phyloP scores from a whole-genome alignment of 2,888 invertebrate species.

The Tanytarsus gracilentus region DNA sequence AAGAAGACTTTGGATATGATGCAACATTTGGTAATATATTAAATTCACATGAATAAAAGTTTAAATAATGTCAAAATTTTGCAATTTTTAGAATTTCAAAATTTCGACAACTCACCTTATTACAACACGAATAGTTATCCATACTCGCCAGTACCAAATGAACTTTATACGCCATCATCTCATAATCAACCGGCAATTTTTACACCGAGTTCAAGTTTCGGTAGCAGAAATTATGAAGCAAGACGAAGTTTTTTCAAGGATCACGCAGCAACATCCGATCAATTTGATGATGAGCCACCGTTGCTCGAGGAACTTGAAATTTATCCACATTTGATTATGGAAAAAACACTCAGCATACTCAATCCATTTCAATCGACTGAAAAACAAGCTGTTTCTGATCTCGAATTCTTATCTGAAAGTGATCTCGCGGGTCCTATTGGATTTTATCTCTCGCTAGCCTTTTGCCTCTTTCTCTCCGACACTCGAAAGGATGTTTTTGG shows the following conservation, averaged over 20 bases:
- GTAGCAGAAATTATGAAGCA: not conserved
- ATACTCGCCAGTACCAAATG: not conserved
- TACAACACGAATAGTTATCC: not conserved
- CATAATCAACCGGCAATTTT: constrained; percentile 11
- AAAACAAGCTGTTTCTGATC: constrained; percentile 61
- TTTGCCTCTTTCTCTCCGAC: constrained; percentile 59
- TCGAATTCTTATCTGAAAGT: constrained; percentile 67
- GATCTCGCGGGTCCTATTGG: constrained; percentile 89
- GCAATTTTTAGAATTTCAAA: constrained; percentile 14
- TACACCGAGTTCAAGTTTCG: constrained; percentile 15
- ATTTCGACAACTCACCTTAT: constrained; percentile 7
- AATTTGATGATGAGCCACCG: constrained; percentile 65
- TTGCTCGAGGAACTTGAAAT: constrained; percentile 85
- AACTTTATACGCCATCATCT: not conserved
- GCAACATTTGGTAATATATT: too few relatives aligned
- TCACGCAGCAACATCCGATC: not conserved
- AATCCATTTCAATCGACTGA: constrained; percentile 71
- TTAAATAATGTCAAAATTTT: not conserved
- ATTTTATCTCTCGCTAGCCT: constrained; percentile 68
- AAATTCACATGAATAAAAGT: too few relatives aligned
- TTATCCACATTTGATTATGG: constrained; percentile 76
- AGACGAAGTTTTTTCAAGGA: not conserved
- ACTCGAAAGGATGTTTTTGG: constrained; percentile 78
- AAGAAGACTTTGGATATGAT: too few relatives aligned
- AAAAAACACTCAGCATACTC: constrained; percentile 80